phyloP scores from a whole-genome alignment of 1,140 invertebrate genomes.

The Aphis craccivora region DNA sequence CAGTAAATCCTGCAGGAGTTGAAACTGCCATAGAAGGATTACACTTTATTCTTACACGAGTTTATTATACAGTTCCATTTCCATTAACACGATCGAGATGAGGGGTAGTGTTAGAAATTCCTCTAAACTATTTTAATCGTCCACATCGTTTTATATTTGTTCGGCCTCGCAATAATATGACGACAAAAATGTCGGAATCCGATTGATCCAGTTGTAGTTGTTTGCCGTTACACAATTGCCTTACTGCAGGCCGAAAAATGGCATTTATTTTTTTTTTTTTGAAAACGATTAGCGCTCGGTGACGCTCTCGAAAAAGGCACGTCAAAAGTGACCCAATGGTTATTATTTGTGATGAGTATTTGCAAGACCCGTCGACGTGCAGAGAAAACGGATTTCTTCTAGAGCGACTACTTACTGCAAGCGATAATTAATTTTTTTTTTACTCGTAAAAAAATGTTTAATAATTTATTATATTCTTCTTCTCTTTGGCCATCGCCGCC shows the following conservation, averaged over 20 bases:
- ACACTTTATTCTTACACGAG: conserved; percentile 28
- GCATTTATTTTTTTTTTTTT: background rate
- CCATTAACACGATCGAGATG: conserved; percentile 13
- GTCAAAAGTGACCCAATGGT: background rate
- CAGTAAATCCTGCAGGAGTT: conserved; percentile 51
- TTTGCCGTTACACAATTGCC: background rate
- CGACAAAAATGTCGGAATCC: conserved; percentile 18
- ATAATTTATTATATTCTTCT: background rate
- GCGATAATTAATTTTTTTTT: conserved; percentile 12
- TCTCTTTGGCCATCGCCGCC: background rate
- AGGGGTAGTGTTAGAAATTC: conserved; percentile 42
- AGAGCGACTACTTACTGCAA: background rate
- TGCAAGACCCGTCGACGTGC: no score
- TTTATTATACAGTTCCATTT: conserved; percentile 44
- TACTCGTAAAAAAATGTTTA: background rate
- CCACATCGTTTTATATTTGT: conserved; percentile 27
- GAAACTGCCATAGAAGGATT: conserved; percentile 47
- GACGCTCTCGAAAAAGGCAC: background rate
- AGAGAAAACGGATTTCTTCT: background rate
- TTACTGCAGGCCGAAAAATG: background rate
- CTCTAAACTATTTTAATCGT: conserved; percentile 48
- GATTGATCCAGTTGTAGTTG: background rate
- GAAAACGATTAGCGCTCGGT: background rate
- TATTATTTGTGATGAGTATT: background rate
- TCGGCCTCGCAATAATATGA: background rate